phyloP scores from a whole-genome alignment of 2,113 vertebrate genomes.

The Petromus typicus region DNA sequence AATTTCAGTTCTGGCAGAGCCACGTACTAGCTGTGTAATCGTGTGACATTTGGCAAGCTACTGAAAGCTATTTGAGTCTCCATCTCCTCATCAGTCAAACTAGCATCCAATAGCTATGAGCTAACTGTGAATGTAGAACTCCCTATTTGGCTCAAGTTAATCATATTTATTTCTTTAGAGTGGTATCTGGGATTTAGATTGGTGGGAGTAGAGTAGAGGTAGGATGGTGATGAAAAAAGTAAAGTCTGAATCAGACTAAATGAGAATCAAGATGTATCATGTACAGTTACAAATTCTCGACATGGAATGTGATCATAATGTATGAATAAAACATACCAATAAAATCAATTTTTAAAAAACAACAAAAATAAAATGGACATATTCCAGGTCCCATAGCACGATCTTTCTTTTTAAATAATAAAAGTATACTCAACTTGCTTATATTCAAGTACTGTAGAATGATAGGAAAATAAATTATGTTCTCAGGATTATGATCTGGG shows the following conservation, averaged over 20 bases:
- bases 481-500: constrained; percentile 7
- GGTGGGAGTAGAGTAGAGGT: not conserved
- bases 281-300: too few relatives aligned
- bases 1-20: constrained; percentile 72
- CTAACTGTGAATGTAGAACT: constrained; percentile 65
- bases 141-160: constrained; percentile 46
- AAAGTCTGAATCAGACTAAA: not conserved
- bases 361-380: not conserved
- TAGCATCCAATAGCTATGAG: constrained; percentile 69
- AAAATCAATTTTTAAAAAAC: too few relatives aligned
- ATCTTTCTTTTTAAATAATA: constrained; percentile 8
- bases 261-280: too few relatives aligned
- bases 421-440: constrained; percentile 37
- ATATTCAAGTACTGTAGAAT: not conserved
- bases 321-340: too few relatives aligned
- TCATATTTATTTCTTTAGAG: constrained; percentile 10
- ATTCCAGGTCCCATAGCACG: not conserved
- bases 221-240: not conserved
- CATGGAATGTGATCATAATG: too few relatives aligned
- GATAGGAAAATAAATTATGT: constrained; percentile 14
- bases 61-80: constrained; percentile 73
- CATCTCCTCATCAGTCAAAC: constrained; percentile 71
- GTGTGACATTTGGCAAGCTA: constrained; percentile 73
- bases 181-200: not conserved
- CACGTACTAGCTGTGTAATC: constrained; percentile 63